Evolutionary conservation across 2,113 vertebrate genomes (phyloP).

Genomic region (Melanotaenia duboulayi): DNA sequence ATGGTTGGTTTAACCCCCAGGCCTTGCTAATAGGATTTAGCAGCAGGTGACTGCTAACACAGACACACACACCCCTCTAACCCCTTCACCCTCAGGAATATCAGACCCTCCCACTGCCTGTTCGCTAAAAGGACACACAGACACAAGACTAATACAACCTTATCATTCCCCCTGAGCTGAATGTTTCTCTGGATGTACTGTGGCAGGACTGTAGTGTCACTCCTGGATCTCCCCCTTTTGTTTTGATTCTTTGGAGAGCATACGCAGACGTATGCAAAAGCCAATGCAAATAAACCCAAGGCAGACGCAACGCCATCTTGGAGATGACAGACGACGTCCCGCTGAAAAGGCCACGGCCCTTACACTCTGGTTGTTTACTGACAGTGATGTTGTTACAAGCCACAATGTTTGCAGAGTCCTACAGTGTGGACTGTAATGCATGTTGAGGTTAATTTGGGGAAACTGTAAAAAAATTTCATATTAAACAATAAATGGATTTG

Average conservation of each 20-base stretch:
- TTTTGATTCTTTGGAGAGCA: conserved; percentile 62
- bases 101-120: conserved; percentile 73
- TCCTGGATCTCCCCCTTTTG: conserved; percentile 50
- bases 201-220: conserved; percentile 43
- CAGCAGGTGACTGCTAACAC: conserved; percentile 83
- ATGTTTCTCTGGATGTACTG: conserved; percentile 30
- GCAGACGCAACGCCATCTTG: conserved; percentile 68
- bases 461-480: neutral
- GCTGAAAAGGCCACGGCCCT: conserved; percentile 74
- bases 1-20: conserved; percentile 83
- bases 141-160: conserved; percentile 58
- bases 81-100: conserved; percentile 78
- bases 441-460: conserved; percentile 4
- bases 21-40: conserved; percentile 83
- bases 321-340: conserved; percentile 71
- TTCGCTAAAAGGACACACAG: conserved; percentile 47
- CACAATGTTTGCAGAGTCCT: conserved; percentile 31
- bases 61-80: conserved; percentile 77
- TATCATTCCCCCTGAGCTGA: conserved; percentile 52
- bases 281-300: conserved; percentile 70
- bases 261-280: conserved; percentile 64
- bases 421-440: conserved; percentile 31
- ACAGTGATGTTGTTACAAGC: conserved; percentile 55
- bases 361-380: conserved; percentile 50
- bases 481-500: neutral